Percentiles rank a stretch among this genome's conserved stretches.
Evolutionary conservation across 2,888 invertebrate species (phyloP).

Genomic region (Drosophila borealis): DNA sequence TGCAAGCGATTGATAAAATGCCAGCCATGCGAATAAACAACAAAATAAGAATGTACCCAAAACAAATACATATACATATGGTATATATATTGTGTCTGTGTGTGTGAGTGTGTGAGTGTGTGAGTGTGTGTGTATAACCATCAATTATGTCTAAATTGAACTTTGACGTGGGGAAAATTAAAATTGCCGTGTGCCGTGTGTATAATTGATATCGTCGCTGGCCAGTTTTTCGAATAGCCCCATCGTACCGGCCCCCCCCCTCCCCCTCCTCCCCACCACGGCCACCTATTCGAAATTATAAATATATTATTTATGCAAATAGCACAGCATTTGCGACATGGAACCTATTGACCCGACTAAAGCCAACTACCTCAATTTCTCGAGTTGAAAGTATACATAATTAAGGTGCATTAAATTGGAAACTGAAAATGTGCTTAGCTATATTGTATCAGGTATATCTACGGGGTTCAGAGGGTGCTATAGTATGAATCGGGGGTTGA

Average conservation of each 20-base stretch:
- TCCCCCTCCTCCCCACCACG: neutral
- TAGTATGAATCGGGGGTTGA: too few relatives aligned
- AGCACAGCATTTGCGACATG: slow-evolving; percentile 1
- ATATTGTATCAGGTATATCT: too few relatives aligned
- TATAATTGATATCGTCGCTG: slow-evolving; percentile 34
- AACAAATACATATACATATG: neutral
- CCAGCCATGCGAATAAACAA: slow-evolving; percentile 20
- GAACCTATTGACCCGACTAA: slow-evolving; percentile 10
- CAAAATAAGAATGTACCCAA: slow-evolving; percentile 7
- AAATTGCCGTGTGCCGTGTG: slow-evolving; percentile 34
- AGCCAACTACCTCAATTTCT: neutral
- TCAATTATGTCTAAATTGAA: slow-evolving; percentile 73
- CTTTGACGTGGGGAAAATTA: slow-evolving; percentile 61
- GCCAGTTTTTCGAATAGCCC: neutral
- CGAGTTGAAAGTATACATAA: neutral
- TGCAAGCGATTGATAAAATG: slow-evolving; percentile 64
- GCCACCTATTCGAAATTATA: neutral
- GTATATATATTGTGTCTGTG: neutral
- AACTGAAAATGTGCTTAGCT: too few relatives aligned
- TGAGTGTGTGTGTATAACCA: slow-evolving; percentile 31
- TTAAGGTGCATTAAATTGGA: neutral
- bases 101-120: neutral
- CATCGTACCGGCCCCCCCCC: neutral
- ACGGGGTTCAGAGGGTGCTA: too few relatives aligned
- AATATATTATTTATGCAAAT: slow-evolving; percentile 22